Base-by-base conservation (phyloP, 2,113 vertebrate species). In the Ammodramus savannarum region DNA sequence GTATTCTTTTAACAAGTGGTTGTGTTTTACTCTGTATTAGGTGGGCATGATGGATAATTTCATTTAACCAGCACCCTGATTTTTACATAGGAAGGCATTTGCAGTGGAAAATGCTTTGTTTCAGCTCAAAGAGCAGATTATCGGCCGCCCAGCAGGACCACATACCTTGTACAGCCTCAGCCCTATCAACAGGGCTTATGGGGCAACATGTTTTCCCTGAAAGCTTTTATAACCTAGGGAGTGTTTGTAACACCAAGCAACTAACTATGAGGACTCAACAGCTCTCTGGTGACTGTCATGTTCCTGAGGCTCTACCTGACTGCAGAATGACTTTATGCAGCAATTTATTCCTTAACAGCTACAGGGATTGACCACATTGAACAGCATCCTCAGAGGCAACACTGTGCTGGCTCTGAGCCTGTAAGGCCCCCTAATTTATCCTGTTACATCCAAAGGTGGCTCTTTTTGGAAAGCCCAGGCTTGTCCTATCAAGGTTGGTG, bases 371-470 rank as follows among this genome's bases (percentile, higher is more conserved):
- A 89, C 61, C 63, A 4, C 44, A 39, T n/a, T 61, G 78, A 86
- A 62, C 51, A 83, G 73, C 69, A 63, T 79, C 87, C 84, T 59
- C 16, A 31, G 80, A 92, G 85, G 65, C 43, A 23, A 87, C 80
- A 66, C 88, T 76, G 73, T 6, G 8, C 96, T 97, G 94, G 80
- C 88, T 95, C 92, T 65, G 44, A 71, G 89, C 88, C 92, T 81
- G 65, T 46, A 85, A 77, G 78, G 62, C 17, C 58, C 32, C 66
- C 26, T 85, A 81, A 96, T 92, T 97, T 96, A 89, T 95, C 22
- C 21, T 63, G 73, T 92, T 91, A 90, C 72, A 66, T 72, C 89
- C 51, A 84, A 68, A 91, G 59, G 52, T 89, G 62, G 57, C 85
- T 94, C 41, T 75, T 49, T 91, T 51, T 85, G 90, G 90, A 94